phyloP scores from a whole-genome alignment of 2,797 vertebrate genomes.

The Falco concolor region DNA sequence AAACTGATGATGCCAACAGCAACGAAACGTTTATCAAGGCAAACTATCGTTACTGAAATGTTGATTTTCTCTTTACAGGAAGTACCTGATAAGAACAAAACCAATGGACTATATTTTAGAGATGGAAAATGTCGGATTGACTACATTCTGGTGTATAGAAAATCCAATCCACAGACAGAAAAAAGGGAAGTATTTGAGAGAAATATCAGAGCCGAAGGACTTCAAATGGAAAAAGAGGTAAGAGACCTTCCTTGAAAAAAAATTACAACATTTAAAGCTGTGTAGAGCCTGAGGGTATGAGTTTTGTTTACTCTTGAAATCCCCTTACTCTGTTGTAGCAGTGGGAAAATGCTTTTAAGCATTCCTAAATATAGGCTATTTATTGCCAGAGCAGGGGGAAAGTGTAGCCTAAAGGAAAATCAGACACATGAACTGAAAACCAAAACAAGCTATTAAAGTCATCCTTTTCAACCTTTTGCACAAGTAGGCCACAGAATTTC shows the following conservation, averaged over 20 bases:
- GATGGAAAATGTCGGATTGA: conserved; percentile 89
- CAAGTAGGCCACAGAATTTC: conserved; percentile 8
- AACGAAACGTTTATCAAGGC: neutral
- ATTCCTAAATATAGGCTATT: neutral
- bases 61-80: conserved; percentile 70
- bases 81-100: conserved; percentile 76
- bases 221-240: conserved; percentile 94
- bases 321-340: neutral
- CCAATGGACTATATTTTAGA: conserved; percentile 84
- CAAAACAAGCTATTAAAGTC: neutral
- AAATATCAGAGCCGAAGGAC: conserved; percentile 89
- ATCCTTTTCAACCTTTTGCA: neutral
- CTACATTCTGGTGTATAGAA: conserved; percentile 91
- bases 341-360: neutral
- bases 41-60: neutral
- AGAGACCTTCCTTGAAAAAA: neutral
- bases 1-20: neutral
- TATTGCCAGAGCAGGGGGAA: neutral
- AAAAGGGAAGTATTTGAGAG: conserved; percentile 92
- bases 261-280: neutral
- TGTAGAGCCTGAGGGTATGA: neutral
- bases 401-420: conserved; percentile 10
- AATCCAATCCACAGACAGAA: conserved; percentile 84
- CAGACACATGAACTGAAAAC: neutral
- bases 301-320: neutral